A percentile compares a stretch with the other conserved stretches of the same genome.
Conservation (phyloP, 2,113 vertebrate species). For the pig (Sus scrofa) region T2T-Sscrofa CM000817.6:78300001-78300500, state of each 20-base stretch:
- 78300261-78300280: neutral
- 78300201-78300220: rapidly evolving
- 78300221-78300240: neutral
- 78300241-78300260: neutral
- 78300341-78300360: too few relatives aligned
- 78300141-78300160: neutral
- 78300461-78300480: neutral
- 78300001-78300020: slow-evolving; percentile 16
- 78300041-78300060: slow-evolving; percentile 43
- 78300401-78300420: neutral
- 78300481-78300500: neutral
- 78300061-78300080: neutral
- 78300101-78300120: neutral
- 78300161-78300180: rapidly evolving
- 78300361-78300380: neutral
- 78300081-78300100: slow-evolving; percentile 54
- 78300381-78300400: neutral
- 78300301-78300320: neutral
- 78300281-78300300: neutral
- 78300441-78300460: neutral
- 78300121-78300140: neutral
- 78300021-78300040: neutral
- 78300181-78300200: neutral
- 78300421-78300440: neutral
- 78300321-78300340: neutral